Conservation (phyloP, 2,888 invertebrate genomes). For the Acleris literana region DNA sequence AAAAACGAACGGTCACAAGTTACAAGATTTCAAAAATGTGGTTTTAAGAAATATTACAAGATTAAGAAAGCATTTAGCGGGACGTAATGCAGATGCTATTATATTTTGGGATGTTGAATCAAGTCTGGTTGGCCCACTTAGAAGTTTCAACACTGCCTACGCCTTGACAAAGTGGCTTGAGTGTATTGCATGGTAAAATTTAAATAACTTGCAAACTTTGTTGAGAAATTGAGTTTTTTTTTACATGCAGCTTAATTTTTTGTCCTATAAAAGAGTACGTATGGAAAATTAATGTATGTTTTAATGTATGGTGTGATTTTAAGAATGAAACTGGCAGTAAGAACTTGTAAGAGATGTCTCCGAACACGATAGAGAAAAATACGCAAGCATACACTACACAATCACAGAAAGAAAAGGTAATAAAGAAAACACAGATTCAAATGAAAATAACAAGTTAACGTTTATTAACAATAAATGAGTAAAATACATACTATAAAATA, state of each 20-base stretch:
- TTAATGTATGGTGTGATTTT: neutral
- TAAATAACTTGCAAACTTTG: neutral
- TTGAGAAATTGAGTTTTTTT: too few relatives aligned
- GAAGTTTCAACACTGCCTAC: conserved; percentile 30
- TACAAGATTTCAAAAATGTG: neutral
- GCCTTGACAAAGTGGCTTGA: conserved; percentile 25
- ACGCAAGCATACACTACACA: conserved; percentile 27
- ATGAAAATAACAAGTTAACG: conserved; percentile 35
- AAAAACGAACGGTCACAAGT: neutral
- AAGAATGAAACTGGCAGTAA: neutral
- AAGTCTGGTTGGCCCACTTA: conserved; percentile 27
- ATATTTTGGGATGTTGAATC: conserved; percentile 30
- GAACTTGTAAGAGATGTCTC: neutral
- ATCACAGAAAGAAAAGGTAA: conserved; percentile 34
- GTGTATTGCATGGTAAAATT: conserved; percentile 20
- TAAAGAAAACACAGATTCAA: conserved; percentile 38
- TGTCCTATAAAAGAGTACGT: too few relatives aligned
- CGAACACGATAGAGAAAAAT: conserved; percentile 13
- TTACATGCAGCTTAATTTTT: too few relatives aligned
- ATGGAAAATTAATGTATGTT: too few relatives aligned
- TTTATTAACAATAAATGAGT: conserved; percentile 34
- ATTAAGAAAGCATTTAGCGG: conserved; percentile 17
- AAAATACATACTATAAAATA: conserved; percentile 36
- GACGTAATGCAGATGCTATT: conserved; percentile 11
- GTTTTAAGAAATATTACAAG: conserved; percentile 7